Conservation (phyloP, 2,797 vertebrate genomes). For the Malurus leucopterus region DNA sequence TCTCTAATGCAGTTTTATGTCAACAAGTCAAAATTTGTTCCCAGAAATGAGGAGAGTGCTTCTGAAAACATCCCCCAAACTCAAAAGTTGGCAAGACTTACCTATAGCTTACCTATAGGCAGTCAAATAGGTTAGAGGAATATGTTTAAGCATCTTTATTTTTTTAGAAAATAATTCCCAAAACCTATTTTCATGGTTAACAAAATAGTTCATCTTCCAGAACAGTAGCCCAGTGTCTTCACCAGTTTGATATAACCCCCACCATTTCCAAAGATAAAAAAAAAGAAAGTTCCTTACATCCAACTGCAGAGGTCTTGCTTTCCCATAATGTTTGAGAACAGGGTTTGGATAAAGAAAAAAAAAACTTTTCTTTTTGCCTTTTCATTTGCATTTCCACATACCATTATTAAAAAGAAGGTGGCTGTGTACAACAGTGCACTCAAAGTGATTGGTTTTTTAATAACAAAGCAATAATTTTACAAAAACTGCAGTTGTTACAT, state of each 20-base stretch:
- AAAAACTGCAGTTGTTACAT: constrained; percentile 1
- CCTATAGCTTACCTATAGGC: neutral
- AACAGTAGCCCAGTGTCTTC: neutral
- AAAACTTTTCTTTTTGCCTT: neutral
- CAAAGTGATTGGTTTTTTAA: neutral
- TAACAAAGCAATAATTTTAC: constrained; percentile 10
- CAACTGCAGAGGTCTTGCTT: neutral
- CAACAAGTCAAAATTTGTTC: neutral
- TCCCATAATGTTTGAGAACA: neutral
- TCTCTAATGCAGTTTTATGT: neutral
- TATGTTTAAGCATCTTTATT: neutral
- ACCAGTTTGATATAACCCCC: neutral
- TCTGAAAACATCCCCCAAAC: neutral
- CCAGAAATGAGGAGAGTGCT: neutral
- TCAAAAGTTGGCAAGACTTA: neutral
- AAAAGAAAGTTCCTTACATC: neutral
- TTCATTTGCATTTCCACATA: neutral
- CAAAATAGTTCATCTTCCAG: neutral
- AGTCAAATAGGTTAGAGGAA: neutral
- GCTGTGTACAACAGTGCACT: neutral
- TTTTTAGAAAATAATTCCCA: neutral
- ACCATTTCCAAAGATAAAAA: neutral
- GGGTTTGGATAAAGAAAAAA: neutral
- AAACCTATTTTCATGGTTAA: neutral
- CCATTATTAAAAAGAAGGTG: neutral